Conservation (phyloP, 2,113 vertebrate genomes). For the Anoplopoma fimbria region DNA sequence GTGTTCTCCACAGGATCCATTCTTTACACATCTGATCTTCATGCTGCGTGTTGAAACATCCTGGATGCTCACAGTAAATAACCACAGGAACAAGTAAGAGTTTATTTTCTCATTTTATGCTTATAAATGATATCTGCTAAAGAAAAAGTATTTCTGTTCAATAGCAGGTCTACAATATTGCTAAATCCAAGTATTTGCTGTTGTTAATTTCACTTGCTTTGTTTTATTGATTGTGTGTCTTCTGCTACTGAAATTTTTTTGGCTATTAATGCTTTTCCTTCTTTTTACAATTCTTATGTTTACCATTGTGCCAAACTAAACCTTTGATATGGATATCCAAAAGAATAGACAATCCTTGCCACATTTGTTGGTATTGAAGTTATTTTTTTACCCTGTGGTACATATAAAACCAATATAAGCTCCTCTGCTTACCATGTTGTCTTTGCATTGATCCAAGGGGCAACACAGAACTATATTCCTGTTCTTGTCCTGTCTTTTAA, state of each 20-base stretch:
- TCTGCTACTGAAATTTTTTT: not conserved
- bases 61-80: slow-evolving; percentile 14
- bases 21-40: slow-evolving; percentile 43
- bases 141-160: not conserved
- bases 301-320: not conserved
- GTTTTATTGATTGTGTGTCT: not conserved
- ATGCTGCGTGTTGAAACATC: slow-evolving; percentile 32
- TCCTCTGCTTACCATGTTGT: not conserved
- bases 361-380: not conserved
- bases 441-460: not conserved
- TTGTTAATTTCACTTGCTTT: not conserved
- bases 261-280: not conserved
- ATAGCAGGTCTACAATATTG: not conserved
- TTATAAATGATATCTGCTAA: not conserved
- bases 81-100: slow-evolving; percentile 49
- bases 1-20: slow-evolving; percentile 8
- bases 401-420: not conserved
- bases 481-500: not conserved
- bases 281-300: not conserved
- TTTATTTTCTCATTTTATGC: not conserved
- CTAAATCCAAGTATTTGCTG: not conserved
- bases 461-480: not conserved
- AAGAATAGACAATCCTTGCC: not conserved
- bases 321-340: not conserved
- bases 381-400: not conserved